Conservation (phyloP, 2,113 vertebrate genomes). For the Hemichromis elongatus region DNA sequence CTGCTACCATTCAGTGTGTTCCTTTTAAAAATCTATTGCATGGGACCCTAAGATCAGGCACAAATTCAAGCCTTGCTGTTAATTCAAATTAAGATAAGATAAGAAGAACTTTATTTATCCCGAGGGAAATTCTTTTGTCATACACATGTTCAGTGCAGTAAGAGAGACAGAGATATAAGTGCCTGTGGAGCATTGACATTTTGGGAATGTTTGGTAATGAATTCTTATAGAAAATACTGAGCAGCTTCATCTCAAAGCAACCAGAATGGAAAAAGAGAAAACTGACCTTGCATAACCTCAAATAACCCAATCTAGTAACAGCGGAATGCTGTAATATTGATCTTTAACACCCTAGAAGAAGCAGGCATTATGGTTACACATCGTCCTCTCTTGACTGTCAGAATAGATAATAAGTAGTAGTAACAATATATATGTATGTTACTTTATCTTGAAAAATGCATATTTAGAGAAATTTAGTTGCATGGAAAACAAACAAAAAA, state of each 20-base stretch:
- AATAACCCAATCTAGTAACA: background rate
- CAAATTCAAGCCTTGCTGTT: background rate
- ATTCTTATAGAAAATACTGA: background rate
- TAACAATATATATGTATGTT: background rate
- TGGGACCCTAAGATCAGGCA: background rate
- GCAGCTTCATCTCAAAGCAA: background rate
- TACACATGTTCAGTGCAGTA: no score
- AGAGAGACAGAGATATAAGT: no score
- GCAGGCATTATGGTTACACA: background rate
- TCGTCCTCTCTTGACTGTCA: background rate
- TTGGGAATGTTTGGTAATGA: background rate
- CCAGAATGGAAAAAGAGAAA: background rate
- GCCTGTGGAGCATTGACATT: background rate
- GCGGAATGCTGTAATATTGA: background rate
- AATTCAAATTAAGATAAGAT: background rate
- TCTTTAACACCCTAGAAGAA: background rate
- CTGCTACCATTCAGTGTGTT: background rate
- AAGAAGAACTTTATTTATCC: no score
- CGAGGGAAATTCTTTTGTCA: no score
- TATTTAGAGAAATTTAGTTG: background rate
- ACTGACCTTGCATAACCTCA: background rate
- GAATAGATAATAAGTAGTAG: background rate
- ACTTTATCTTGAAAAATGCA: background rate
- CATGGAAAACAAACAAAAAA: rapidly evolving
- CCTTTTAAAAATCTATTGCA: background rate